phyloP scores from a whole-genome alignment of 2,113 vertebrate genomes.

The Clarias batrachus region DNA sequence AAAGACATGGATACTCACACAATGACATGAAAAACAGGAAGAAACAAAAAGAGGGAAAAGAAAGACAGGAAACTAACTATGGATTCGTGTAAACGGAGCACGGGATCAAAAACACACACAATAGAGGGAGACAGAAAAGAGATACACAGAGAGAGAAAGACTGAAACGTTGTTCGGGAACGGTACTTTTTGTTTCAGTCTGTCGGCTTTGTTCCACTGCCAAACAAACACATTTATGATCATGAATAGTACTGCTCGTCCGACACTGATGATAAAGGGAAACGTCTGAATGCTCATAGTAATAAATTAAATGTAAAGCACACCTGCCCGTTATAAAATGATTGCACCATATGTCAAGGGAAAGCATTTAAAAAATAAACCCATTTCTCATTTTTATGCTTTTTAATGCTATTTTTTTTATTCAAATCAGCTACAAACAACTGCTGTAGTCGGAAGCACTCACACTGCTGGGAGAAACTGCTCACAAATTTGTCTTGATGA shows the following conservation, averaged over 20 bases:
- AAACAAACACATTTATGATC: not conserved
- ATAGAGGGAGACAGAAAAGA: slow-evolving; percentile 36
- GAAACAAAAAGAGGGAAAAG: slow-evolving; percentile 58
- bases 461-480: not conserved
- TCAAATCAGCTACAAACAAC: not conserved
- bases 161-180: not conserved
- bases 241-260: not conserved
- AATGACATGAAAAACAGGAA: slow-evolving; percentile 66
- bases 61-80: slow-evolving; percentile 71
- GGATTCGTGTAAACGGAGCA: slow-evolving; percentile 52
- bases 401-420: not conserved
- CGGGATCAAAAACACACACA: slow-evolving; percentile 57
- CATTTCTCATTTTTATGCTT: not conserved
- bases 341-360: not conserved
- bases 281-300: not conserved
- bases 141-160: not conserved
- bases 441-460: not conserved
- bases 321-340: not conserved
- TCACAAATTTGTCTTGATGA: not conserved
- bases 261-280: not conserved
- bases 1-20: slow-evolving; percentile 43
- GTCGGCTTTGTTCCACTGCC: not conserved
- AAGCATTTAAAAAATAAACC: not conserved
- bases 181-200: not conserved
- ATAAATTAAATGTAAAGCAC: not conserved